Percentiles rank a stretch among this genome's conserved stretches.
Conservation (phyloP, 2,797 vertebrate species). For the Notoglanidium macrostoma region DNA sequence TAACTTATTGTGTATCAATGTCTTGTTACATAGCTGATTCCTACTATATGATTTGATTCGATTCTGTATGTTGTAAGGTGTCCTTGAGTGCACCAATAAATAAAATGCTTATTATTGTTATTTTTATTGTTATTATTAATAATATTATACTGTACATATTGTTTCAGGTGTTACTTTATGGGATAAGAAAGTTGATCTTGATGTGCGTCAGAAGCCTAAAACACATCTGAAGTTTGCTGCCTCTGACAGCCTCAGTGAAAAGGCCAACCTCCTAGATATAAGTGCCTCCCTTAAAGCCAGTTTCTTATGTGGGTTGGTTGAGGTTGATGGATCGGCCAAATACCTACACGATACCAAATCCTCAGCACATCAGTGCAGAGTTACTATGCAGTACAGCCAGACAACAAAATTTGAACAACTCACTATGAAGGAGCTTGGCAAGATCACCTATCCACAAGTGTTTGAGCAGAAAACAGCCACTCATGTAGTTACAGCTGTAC, state of each 20-base stretch:
- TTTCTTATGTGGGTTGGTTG: conserved; percentile 46
- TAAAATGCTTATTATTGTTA: too few species aligned
- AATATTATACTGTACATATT: too few species aligned
- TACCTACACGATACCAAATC: conserved; percentile 43
- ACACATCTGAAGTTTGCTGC: conserved; percentile 35
- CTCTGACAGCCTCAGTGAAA: conserved; percentile 46
- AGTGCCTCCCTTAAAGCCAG: conserved; percentile 50
- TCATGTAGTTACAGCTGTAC: conserved; percentile 49
- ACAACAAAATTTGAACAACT: conserved; percentile 38
- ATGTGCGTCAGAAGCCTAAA: neutral
- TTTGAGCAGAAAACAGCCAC: conserved; percentile 45
- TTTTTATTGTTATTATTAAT: too few species aligned
- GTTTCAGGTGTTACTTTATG: conserved; percentile 51
- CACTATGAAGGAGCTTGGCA: conserved; percentile 33
- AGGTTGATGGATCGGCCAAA: conserved; percentile 50
- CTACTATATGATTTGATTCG: too few species aligned
- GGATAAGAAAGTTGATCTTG: conserved; percentile 23
- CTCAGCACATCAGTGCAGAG: conserved; percentile 44
- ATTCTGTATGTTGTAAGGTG: too few species aligned
- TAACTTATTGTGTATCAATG: too few species aligned
- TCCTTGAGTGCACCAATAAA: too few species aligned
- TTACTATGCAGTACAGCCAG: conserved; percentile 48
- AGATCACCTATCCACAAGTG: conserved; percentile 30
- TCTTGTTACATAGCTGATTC: too few species aligned
- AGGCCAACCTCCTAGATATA: conserved; percentile 39